These are phyloP conservation scores for Ernsta delagoae DNA, from an alignment of 2,888 invertebrate species.

Conservation along the genomic window DNA sequence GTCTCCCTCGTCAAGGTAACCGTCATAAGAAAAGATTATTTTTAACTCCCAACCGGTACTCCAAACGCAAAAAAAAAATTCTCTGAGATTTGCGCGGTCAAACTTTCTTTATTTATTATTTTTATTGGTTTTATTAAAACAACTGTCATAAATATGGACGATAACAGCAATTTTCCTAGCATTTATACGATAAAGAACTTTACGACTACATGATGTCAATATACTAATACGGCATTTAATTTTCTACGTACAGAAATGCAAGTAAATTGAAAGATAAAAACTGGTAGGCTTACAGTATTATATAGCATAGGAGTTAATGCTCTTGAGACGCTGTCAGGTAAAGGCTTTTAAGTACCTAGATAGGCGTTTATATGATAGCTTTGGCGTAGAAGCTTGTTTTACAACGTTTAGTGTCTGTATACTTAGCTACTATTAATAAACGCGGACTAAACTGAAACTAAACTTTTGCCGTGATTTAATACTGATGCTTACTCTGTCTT, in stretches of 20 bases:
- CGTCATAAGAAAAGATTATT: no score
- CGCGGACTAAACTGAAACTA: no score
- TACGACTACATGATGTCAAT: background rate
- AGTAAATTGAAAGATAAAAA: constrained; percentile 28
- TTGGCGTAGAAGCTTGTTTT: constrained; percentile 27
- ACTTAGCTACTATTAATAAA: no score
- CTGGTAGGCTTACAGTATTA: constrained; percentile 23
- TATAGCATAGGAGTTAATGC: constrained; percentile 1
- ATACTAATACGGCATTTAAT: background rate
- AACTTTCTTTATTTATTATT: no score
- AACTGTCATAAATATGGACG: background rate
- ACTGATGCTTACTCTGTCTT: no score
- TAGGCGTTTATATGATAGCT: constrained; percentile 27
- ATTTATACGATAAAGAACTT: background rate
- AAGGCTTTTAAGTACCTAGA: constrained; percentile 34
- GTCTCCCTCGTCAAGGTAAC: no score
- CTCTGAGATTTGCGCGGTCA: no score
- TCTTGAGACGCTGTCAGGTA: constrained; percentile 28
- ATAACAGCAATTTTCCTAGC: background rate
- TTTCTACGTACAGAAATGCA: constrained; percentile 8
- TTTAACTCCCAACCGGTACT: no score
- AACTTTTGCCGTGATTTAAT: no score
- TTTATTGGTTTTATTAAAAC: no score
- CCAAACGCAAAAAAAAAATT: no score
- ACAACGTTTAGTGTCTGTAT: constrained; percentile 7